phyloP scores from a whole-genome alignment of 2,113 vertebrate genomes.

The Leptosomus discolor region DNA sequence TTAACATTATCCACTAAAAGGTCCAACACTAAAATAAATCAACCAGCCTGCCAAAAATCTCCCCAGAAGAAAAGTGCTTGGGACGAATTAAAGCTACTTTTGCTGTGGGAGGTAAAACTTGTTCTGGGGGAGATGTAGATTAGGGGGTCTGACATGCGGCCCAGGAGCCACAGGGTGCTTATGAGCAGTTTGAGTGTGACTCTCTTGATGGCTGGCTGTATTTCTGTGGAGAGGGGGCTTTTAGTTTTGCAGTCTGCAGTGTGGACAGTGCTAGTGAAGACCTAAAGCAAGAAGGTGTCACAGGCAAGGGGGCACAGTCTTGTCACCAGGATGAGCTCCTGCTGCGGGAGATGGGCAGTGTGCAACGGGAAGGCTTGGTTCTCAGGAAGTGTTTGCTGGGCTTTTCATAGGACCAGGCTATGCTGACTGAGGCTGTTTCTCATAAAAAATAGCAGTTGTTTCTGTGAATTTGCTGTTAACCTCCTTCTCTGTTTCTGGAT shows the following conservation, averaged over 20 bases:
- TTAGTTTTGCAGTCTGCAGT: not conserved
- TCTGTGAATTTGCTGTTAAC: slow-evolving; percentile 18
- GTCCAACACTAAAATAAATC: not conserved
- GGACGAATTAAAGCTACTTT: not conserved
- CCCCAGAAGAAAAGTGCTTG: not conserved
- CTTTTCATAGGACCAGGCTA: not conserved
- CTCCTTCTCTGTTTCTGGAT: slow-evolving; percentile 32
- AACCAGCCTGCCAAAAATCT: not conserved
- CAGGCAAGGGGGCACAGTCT: not conserved
- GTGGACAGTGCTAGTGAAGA: not conserved
- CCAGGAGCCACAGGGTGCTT: not conserved
- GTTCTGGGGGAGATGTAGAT: not conserved
- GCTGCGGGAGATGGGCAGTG: not conserved
- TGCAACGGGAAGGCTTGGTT: not conserved
- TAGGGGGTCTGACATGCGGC: not conserved
- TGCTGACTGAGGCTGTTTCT: not conserved
- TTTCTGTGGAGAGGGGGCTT: not conserved
- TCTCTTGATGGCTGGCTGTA: not conserved
- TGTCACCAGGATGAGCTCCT: not conserved
- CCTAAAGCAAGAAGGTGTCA: not conserved
- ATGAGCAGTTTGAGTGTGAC: not conserved
- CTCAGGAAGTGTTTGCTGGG: not conserved
- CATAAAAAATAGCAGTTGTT: not conserved
- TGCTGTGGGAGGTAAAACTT: not conserved
- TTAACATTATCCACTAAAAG: not conserved